A percentile compares a stretch with the other conserved stretches of the same genome.
Evolutionary conservation across 2,888 invertebrate genomes (phyloP).

Genomic region (Pseudoips prasinana): DNA sequence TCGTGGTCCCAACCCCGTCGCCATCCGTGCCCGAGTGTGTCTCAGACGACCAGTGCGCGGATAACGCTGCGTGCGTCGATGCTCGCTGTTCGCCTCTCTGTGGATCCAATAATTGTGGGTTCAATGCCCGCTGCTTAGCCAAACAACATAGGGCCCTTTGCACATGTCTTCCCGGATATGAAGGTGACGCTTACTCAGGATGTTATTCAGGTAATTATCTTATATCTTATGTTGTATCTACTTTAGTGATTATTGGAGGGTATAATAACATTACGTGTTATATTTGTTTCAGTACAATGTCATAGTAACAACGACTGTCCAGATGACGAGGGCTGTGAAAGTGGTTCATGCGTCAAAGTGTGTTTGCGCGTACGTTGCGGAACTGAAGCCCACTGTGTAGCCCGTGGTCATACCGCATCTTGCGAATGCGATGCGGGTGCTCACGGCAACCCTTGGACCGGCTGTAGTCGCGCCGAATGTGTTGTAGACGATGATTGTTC

Average conservation of each 20-base stretch:
- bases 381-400: conserved; percentile 87
- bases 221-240: too few relatives aligned
- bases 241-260: too few relatives aligned
- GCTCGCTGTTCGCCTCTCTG: conserved; percentile 89
- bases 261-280: too few relatives aligned
- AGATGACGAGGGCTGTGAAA: conserved; percentile 90
- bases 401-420: conserved; percentile 89
- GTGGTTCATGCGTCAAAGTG: conserved; percentile 90
- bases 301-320: conserved; percentile 93
- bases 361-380: conserved; percentile 92
- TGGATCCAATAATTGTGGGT: conserved; percentile 86
- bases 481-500: conserved; percentile 88
- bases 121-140: conserved; percentile 89
- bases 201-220: conserved; percentile 85
- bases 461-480: conserved; percentile 91
- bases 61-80: conserved; percentile 91
- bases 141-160: conserved; percentile 91
- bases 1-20: conserved; percentile 48
- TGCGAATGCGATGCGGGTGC: conserved; percentile 90
- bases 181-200: conserved; percentile 90
- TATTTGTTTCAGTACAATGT: conserved; percentile 86
- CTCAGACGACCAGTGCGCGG: conserved; percentile 89
- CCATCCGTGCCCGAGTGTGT: conserved; percentile 88
- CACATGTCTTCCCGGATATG: conserved; percentile 90
- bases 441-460: conserved; percentile 89